Evolutionary conservation across 1,140 invertebrate species (phyloP), one percentile per base, ranked within the genome.

Genomic region (Drosophila pectinifera): DNA sequence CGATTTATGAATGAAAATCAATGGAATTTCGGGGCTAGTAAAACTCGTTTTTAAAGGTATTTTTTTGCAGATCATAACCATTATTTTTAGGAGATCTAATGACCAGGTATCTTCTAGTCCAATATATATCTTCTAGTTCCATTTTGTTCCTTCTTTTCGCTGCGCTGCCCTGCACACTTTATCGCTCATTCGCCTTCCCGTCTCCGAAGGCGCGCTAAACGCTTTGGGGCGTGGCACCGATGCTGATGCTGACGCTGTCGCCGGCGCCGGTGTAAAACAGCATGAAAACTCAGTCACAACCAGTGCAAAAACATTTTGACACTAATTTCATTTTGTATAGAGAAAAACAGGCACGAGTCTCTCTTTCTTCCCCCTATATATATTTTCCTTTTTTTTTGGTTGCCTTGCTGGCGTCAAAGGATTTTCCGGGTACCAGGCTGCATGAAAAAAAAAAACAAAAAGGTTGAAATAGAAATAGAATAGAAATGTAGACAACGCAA

Each of bases 281-380:
- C 80, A 88, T 80, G 83, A 88, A 88, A 88, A 88, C 76, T 89
- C 84, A 88, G 84, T 88, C 85, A 84, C 76, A 89, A 81, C 51
- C 84, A 88, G 68, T 59, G 83, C 83, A 88, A 88, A 88, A 88
- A 88, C 83, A 88, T 88, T 88, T 88, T 88, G 83, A 88, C 83
- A 89, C 80, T 88, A 88, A 88, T 88, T 88, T 88, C 85, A 88
- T 88, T 88, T 88, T 88, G 84, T 88, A 89, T 82, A 84, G 68
- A 77, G 76, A 83, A 89, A 86, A 89, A 83, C 70, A 70, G 78
- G 80, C 80, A 73, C 63, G 61, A 80, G 84, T 55, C 63, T 49
- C 62, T 53, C 55, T 53, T 38, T 51, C 69, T 53, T 42, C 53
- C 49, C 36, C 49, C 34, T 51, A 39, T 46, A 64, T 48, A 38